phyloP scores from a whole-genome alignment of 35 echinoderm and acorn worm genomes.

The Heliocidaris tuberculata region DNA sequence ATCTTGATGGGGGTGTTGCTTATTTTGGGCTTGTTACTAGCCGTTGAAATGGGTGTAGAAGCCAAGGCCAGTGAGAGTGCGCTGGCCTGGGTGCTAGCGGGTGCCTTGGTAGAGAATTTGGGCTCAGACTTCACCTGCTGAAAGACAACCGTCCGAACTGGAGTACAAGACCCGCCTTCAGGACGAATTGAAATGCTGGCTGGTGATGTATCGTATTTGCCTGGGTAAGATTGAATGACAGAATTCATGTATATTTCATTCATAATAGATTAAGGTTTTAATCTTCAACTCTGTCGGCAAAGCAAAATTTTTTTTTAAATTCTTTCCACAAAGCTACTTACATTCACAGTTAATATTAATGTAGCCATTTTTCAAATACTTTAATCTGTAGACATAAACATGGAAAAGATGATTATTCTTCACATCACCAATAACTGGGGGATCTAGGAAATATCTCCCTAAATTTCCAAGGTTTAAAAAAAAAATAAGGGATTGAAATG shows the following conservation, averaged over 20 bases:
- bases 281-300: no score
- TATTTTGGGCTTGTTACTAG: conserved; percentile 15
- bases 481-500: no score
- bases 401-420: neutral
- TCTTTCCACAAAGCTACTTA: neutral
- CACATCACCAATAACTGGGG: no score
- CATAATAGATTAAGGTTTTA: neutral
- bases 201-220: conserved; percentile 41
- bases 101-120: neutral
- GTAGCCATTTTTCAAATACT: neutral
- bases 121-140: conserved; percentile 21
- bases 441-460: no score
- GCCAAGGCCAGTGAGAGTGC: neutral
- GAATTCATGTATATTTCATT: neutral
- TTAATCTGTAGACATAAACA: neutral
- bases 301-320: neutral
- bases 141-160: neutral
- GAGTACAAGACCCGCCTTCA: neutral
- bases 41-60: neutral
- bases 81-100: neutral
- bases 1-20: neutral
- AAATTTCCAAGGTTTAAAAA: no score
- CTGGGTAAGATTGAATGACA: neutral
- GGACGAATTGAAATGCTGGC: conserved; percentile 34
- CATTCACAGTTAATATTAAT: neutral